phyloP scores from a whole-genome alignment of 2,113 vertebrate species.

The Xenopus tropicalis region DNA sequence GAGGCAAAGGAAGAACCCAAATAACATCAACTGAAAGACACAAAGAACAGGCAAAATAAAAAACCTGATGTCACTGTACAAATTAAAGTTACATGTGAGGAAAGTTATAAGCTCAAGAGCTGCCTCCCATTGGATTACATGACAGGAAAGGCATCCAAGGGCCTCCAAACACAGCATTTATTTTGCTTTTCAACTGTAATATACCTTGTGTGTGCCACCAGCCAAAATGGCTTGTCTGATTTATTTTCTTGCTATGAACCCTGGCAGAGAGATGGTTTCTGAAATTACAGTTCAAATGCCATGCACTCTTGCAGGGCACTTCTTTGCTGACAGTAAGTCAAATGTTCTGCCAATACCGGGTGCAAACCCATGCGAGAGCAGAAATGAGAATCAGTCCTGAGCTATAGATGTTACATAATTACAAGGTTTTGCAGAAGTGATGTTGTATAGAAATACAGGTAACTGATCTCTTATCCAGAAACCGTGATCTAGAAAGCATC shows the following conservation, averaged over 20 bases:
- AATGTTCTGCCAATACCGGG: neutral
- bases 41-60: constrained; percentile 24
- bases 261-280: constrained; percentile 7
- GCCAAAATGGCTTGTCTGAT: neutral
- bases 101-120: neutral
- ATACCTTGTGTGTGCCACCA: too few relatives aligned
- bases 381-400: neutral
- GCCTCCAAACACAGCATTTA: too few relatives aligned
- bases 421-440: too few relatives aligned
- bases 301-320: neutral
- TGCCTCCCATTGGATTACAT: too few relatives aligned
- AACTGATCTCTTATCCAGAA: too few relatives aligned
- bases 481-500: too few relatives aligned
- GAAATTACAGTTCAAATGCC: constrained; percentile 25
- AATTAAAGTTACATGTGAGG: neutral
- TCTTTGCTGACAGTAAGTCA: neutral
- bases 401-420: too few relatives aligned
- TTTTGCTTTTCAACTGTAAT: too few relatives aligned
- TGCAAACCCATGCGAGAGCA: neutral
- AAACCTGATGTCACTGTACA: constrained; percentile 24
- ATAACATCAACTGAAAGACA: constrained; percentile 85
- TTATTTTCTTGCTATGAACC: neutral
- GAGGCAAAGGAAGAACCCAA: constrained; percentile 93
- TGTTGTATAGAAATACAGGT: too few relatives aligned
- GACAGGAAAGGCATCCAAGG: too few relatives aligned